Evolutionary conservation across 2,888 invertebrate species (phyloP), one percentile per base, ranked within the genome.

Genomic region (Latrodectus elegans): DNA sequence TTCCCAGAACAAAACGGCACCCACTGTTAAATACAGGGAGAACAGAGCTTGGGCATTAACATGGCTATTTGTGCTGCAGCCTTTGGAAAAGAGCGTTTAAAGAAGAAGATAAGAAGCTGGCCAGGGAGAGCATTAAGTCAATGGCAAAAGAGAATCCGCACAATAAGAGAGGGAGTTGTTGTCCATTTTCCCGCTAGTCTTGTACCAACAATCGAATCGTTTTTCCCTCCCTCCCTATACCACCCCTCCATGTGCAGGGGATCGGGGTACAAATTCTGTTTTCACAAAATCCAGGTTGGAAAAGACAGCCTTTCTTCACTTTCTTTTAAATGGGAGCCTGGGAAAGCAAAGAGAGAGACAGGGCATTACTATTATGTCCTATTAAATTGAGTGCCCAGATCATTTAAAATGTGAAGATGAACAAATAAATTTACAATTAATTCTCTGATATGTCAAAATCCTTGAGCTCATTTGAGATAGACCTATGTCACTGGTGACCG

Each of bases 191-290:
- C 81, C 76, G 80, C 80, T 65, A 52, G 72, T 67, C 72, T 60
- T 86, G 86, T 86, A 86, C 81, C 81, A 71, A 86, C 81, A 86
- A 86, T 81, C 86, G 86, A 86, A 86, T 81, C 64, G 77, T 68
- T 79, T 80, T 22, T 64, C 77, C 55, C 65, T 14, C 65, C 75
- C 60, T 64, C 53, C 49, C 64, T 64, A 52, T 84, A 22, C 71
- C 65, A 26, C 49, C 60, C 71, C 52, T 71, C 14, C 22, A 51
- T 51, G 77, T 17, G 68, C 22, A 22, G 8, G 74, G 84, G 86
- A 52, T 22, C 52, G 49, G 53, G 14, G 26, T 11, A 84, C 65
- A 84, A 84, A 84, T 26, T 53, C 67, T 74, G 55, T 12, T 0
- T 14, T 10, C 15, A 22, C 22, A 12, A 17, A 22, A 15, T 26